These are phyloP conservation scores for Pissodes strobi DNA, from an alignment of 1,140 invertebrate species.

Conservation along the genomic window DNA sequence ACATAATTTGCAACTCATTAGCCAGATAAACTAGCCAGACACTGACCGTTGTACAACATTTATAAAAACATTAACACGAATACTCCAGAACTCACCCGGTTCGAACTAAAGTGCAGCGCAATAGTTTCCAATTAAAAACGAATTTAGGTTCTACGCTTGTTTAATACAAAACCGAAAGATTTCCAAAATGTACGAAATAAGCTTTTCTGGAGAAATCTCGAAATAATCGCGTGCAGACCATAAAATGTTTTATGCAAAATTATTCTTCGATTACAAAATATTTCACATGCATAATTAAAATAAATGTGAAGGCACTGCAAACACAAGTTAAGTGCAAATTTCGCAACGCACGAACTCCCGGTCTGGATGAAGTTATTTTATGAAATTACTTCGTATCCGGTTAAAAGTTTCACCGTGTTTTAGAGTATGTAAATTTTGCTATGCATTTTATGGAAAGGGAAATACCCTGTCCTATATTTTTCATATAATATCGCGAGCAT, in stretches of 20 bases:
- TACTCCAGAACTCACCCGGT: not conserved
- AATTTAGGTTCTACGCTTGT: constrained; percentile 13
- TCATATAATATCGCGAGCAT: too few relatives aligned
- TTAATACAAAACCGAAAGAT: not conserved
- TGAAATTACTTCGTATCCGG: constrained; percentile 21
- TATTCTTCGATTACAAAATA: constrained; percentile 33
- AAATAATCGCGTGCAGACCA: constrained; percentile 26
- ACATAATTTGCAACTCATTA: too few relatives aligned
- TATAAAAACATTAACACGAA: not conserved
- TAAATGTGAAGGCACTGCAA: constrained; percentile 27
- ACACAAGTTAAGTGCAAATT: constrained; percentile 27
- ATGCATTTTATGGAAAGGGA: not conserved
- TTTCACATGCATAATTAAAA: constrained; percentile 34
- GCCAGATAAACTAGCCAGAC: too few relatives aligned
- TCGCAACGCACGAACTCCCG: constrained; percentile 25
- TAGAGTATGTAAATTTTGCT: constrained; percentile 11
- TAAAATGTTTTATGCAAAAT: constrained; percentile 21
- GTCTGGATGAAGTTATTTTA: constrained; percentile 27
- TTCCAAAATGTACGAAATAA: constrained; percentile 3
- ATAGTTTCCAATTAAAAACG: constrained; percentile 28
- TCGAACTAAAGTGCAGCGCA: not conserved
- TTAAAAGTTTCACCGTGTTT: constrained; percentile 11
- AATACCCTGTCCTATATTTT: too few relatives aligned
- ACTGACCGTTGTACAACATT: too few relatives aligned
- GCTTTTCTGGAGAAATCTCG: constrained; percentile 5